Percentiles rank a stretch among this genome's conserved stretches.
Conservation (phyloP, 2,888 invertebrate species). For the Sminthurides aquaticus region DNA sequence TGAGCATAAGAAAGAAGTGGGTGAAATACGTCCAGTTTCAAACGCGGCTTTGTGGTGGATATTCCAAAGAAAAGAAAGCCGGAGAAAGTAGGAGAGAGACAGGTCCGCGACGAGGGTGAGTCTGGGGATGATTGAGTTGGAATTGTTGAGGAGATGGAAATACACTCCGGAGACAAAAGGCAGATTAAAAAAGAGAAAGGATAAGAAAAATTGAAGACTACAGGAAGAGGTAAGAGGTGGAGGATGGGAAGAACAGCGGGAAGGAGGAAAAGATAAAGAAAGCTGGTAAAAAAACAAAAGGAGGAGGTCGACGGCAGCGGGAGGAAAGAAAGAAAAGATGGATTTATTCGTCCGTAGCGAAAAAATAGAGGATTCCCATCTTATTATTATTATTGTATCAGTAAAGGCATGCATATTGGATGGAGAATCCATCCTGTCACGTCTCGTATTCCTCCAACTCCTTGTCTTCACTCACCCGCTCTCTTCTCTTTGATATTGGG, state of each 20-base stretch:
- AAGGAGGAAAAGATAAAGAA: no score
- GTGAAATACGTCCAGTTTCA: no score
- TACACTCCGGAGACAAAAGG: conserved; percentile 19
- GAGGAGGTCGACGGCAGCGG: no score
- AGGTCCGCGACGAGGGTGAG: background rate
- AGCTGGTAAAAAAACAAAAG: no score
- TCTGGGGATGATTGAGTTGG: no score
- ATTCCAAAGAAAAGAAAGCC: background rate
- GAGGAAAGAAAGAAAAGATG: background rate
- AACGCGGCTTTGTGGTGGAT: no score
- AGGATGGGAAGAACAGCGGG: background rate
- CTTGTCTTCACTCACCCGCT: no score
- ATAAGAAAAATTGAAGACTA: conserved; percentile 1
- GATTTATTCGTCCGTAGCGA: background rate
- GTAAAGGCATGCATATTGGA: background rate
- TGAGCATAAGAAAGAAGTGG: no score
- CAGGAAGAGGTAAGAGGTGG: background rate
- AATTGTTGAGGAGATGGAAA: no score
- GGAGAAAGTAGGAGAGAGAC: conserved; percentile 15
- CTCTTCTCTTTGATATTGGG: no score
- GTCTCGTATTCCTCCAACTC: no score
- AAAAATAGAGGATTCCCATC: background rate
- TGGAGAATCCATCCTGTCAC: background rate
- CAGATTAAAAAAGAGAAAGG: conserved; percentile 16
- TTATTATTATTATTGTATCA: background rate